These are phyloP conservation scores for Phortica variegata DNA, from an alignment of 1,140 invertebrate genomes.

Conservation along the genomic window DNA sequence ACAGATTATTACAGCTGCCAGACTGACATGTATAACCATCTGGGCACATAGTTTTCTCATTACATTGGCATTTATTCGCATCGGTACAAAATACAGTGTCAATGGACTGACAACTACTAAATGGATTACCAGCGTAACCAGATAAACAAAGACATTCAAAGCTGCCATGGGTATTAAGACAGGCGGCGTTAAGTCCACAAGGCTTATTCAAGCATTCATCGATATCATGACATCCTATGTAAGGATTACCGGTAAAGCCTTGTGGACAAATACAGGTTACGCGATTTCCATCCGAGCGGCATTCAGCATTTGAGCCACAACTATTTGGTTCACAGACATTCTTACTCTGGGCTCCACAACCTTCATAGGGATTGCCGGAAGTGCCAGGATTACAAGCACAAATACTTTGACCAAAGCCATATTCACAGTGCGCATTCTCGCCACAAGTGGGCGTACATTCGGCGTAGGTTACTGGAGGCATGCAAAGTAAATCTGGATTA, in stretches of 20 bases:
- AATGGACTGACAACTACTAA: constrained; percentile 71
- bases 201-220: constrained; percentile 81
- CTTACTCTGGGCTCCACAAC: constrained; percentile 70
- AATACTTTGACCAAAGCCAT: constrained; percentile 68
- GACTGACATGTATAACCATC: constrained; percentile 71
- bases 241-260: constrained; percentile 83
- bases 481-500: constrained; percentile 84
- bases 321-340: constrained; percentile 71
- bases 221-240: constrained; percentile 80
- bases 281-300: constrained; percentile 69
- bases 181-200: constrained; percentile 82
- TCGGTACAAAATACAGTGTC: constrained; percentile 69
- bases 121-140: constrained; percentile 82
- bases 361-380: constrained; percentile 83
- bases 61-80: constrained; percentile 70
- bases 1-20: constrained; percentile 72
- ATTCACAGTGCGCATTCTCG: constrained; percentile 83
- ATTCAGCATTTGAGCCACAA: constrained; percentile 79
- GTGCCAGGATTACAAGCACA: constrained; percentile 84
- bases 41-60: constrained; percentile 70
- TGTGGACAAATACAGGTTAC: constrained; percentile 80
- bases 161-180: constrained; percentile 83
- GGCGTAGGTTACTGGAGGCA: constrained; percentile 80
- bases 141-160: constrained; percentile 85
- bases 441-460: constrained; percentile 78